Base-by-base conservation (phyloP, 2,888 invertebrate species). In the Boloria euphrosyne region DNA sequence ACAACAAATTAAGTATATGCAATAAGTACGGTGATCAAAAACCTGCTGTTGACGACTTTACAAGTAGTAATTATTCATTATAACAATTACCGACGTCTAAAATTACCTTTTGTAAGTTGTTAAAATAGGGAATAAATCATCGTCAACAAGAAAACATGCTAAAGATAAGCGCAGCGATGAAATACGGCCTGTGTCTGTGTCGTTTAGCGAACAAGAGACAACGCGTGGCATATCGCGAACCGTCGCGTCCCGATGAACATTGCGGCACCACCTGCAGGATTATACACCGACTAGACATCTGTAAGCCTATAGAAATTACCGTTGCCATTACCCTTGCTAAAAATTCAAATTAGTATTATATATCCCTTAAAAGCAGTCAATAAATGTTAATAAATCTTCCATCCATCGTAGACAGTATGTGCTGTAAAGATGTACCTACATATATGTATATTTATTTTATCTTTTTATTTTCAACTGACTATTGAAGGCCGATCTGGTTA, bases 81-180 rank as follows among this genome's bases (percentile, higher is more conserved):
- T 61, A 68, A 70, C 60, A 70, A 68, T 70, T 65, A 63, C 65
- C 17, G 55, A 66, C 55, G 57, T 60, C 49, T 59, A 50, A 60
- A 63, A 66, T 63, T 18, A 43, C 62, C 51, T 62, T 66, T 68
- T 66, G 88, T 87, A 86, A 87, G 87, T 82, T 80, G 74, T 77
- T 76, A 78, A 78, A 78, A 78, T 79, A 79, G 74, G 79, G 79
- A 76, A 89, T 90, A 90, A 89, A 89, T 90, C 89, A 90, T 89
- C 78, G 77, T 79, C 76, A 75, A 76, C 79, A 76, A 78, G 77
- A 80, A 78, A 79, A 83, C 86, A 85, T 78, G 82, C 78, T 78
- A 75, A 75, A 83, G 89, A 89, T 89, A 90, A 86, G 82, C 77
- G 77, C 78, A 75, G 76, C 82, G 82, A 84, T 87, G 85, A 82